These are phyloP conservation scores for Pollicipes pollicipes DNA, from an alignment of 1,140 invertebrate species.

Conservation along the genomic window DNA sequence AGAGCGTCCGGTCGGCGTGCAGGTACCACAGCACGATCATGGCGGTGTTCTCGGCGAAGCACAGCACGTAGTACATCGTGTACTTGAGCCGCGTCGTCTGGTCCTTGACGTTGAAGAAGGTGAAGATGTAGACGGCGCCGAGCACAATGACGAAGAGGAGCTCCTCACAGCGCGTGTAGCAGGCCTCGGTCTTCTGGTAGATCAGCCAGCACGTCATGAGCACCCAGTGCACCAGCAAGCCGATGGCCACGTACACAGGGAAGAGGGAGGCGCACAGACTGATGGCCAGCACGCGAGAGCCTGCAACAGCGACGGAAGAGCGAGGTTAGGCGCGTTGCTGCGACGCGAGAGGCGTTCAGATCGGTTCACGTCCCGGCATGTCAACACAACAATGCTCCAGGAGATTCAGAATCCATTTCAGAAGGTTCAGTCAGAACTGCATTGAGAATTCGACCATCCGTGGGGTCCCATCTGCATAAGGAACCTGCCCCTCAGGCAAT, in stretches of 20 bases:
- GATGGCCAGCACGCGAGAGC: background rate
- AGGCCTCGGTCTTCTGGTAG: background rate
- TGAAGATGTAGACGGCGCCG: conserved; percentile 27
- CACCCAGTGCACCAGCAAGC: background rate
- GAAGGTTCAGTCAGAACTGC: too few species aligned
- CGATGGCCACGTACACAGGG: conserved; percentile 1
- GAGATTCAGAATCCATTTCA: too few species aligned
- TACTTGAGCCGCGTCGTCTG: conserved; percentile 26
- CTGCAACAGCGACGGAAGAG: background rate
- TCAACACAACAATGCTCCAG: too few species aligned
- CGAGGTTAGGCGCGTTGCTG: too few species aligned
- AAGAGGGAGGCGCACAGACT: background rate
- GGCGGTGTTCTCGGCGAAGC: conserved; percentile 25
- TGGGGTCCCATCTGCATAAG: too few species aligned
- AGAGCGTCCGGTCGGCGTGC: conserved; percentile 7
- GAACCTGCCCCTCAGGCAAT: too few species aligned
- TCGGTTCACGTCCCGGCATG: too few species aligned
- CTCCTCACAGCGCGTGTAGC: background rate
- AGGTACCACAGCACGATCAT: conserved; percentile 25
- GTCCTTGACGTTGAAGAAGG: conserved; percentile 29
- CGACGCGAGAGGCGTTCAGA: too few species aligned
- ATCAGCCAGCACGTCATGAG: background rate
- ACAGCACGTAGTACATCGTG: conserved; percentile 24
- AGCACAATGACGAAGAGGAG: conserved; percentile 19
- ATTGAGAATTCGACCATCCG: too few species aligned